Conservation (phyloP, 2,797 vertebrate genomes). For the Apogon talboti region DNA sequence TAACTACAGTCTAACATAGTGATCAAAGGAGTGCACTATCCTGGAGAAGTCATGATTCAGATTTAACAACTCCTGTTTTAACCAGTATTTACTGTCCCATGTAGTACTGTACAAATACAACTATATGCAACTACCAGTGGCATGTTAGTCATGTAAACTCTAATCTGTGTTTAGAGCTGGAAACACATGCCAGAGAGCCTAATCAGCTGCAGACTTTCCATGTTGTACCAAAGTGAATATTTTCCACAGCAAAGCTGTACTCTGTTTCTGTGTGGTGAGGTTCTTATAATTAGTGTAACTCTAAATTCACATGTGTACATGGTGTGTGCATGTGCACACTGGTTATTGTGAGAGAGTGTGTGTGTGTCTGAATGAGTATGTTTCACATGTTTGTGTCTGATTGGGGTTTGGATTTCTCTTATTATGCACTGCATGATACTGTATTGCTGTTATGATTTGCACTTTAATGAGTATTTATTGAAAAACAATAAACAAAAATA, state of each 20-base stretch:
- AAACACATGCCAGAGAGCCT: conserved; percentile 38
- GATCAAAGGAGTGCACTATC: conserved; percentile 19
- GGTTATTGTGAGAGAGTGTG: conserved; percentile 20
- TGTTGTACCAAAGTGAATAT: conserved; percentile 76
- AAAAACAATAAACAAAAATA: conserved; percentile 73
- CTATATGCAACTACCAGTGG: conserved; percentile 65
- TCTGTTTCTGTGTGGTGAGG: conserved; percentile 45
- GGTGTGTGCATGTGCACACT: conserved; percentile 26
- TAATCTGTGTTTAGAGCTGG: conserved; percentile 42
- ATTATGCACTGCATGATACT: conserved; percentile 86
- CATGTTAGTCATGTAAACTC: conserved; percentile 62
- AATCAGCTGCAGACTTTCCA: conserved; percentile 37
- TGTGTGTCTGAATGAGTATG: conserved; percentile 35
- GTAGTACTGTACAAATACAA: conserved; percentile 52
- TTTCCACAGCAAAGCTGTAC: conserved; percentile 47
- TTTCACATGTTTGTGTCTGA: conserved; percentile 46
- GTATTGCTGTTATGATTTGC: conserved; percentile 85
- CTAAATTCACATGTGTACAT: conserved; percentile 43
- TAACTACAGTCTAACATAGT: conserved; percentile 12
- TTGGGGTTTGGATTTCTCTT: conserved; percentile 66
- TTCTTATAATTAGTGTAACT: conserved; percentile 42
- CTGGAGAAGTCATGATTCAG: conserved; percentile 21
- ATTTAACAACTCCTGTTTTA: conserved; percentile 30
- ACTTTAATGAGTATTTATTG: conserved; percentile 87
- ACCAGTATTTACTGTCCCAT: conserved; percentile 53